Base-by-base conservation (phyloP, 2,797 vertebrate species). In the Halcyon chelicuti region DNA sequence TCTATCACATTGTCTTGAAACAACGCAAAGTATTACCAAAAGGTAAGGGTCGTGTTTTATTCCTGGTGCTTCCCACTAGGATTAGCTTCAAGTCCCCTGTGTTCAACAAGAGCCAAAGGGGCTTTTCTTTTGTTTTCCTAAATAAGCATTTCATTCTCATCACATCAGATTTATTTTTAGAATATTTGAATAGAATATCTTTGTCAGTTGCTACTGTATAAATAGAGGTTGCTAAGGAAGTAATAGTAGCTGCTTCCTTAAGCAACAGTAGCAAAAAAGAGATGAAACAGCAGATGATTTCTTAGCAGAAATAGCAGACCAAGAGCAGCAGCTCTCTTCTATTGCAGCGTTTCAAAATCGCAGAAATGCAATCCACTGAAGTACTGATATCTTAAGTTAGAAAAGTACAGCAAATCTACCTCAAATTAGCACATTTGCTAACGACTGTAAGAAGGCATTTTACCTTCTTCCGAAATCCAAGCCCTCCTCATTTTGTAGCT, bases 171-270 rank as follows among this genome's bases (percentile, higher is more conserved):
- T 85, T 96, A 94, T 93, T 96, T 97, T 96, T 95, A 92, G 85
- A 71, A 67, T 88, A 90, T 85, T 47, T 80, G 87, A 94, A 75
- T 57, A 74, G 91, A 83, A 60, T 80, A 86, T 91, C 92, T 86
- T 37, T 93, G 77, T 93, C 92, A 91, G 76, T 66, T 83, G 61
- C 83, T 76, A 76, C 54, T 74, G 76, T 67, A 81, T 77, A 94
- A 96, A 94, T 63, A 83, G 91, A 94, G 66, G 78, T 94, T 94
- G 86, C 96, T 95, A 96, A 73, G 94, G 94, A 93, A 79, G 39
- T 62, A 82, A 91, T 29, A 82, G 75, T 51, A 83, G 85, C 91
- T 94, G 81, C 47, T 95, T 93, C 77, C 92, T 95, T 71, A 83
- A 86, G 86, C 68, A 92, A 71, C 88, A 77, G 63, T 28, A 68